Evolutionary conservation across 2,797 vertebrate genomes (phyloP), one percentile per base, ranked within the genome.

Genomic region (Clarias laeviceps): DNA sequence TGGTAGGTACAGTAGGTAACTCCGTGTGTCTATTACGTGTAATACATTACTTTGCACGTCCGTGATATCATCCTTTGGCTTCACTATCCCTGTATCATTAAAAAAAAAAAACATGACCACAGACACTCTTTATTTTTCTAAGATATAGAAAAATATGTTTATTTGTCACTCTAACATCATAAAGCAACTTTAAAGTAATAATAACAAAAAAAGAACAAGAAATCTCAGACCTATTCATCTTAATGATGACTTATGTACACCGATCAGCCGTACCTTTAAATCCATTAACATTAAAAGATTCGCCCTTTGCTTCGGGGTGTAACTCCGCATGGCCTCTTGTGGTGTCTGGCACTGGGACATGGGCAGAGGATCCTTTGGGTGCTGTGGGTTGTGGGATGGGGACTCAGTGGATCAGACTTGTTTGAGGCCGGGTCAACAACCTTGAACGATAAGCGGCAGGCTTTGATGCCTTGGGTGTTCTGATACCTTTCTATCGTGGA

Each of bases 71-170:
- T 76, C 29, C n/a, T 27, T 56, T 2, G 17, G 12, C 14, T 54
- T 74, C 9, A 66, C 2, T 27, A 1, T 54, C 18, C 17, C 59
- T 34, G 5, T 5, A 59, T 59, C 11, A 7, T 40, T 37, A n/a
- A n/a, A n/a, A n/a, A 78, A n/a, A 32, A 76, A 54, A 73, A 54
- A 12, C 40, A 50, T 17, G 12, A 29, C 24, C 61, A 65, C 2
- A 9, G 1, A 1, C 24, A 27, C 14, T 80, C 27, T 27, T 50
- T 45, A 76, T 76, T 59, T 24, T 59, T 57, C 65, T 61, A 61
- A 62, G 76, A 57, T 80, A 56, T 83, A 86, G 64, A 86, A 86
- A 86, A 80, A 86, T 80, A 86, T 64, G 65, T 86, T 86, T 86
- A 86, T 86, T 83, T 83, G 18, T 86, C 69, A 79, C 62, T 82